Evolutionary conservation across 2,888 invertebrate species (phyloP), one percentile per base, ranked within the genome.

Genomic region (Hedya salicella): DNA sequence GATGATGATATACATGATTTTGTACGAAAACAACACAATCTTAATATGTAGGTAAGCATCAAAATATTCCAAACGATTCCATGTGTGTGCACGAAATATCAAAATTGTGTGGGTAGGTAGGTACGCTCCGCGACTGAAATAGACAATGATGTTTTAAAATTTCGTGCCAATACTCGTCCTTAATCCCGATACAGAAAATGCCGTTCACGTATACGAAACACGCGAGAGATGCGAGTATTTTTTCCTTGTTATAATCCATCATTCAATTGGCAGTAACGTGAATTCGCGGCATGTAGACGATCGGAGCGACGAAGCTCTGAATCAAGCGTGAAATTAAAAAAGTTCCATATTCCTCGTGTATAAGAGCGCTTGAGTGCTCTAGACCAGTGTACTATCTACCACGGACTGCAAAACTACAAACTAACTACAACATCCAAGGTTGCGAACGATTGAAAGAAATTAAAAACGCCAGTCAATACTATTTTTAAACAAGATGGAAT

Each of bases 271-370:
- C 72, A 75, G 71, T 48, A 46, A 53, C 66, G 61, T 46, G 67
- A 78, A 81, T 74, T 81, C 81, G 80, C 80, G 78, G 78, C 79
- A 81, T 77, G 71, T 78, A 71, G 67, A 73, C 72, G 70, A 74
- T 69, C 72, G 73, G 69, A 80, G 73, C 59, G 75, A 75, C 77
- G 78, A 82, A 86, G 82, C 83, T 86, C 81, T 80, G 84, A 85
- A 86, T 87, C 85, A 82, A 87, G 86, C 89, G 86, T 89, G 86
- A 90, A 88, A 91, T 91, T 89, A 91, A 89, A 91, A 90, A 89
- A 90, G 86, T 88, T 89, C 75, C 79, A 81, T 82, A 81, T 83
- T 79, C 79, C 53, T 17, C 72, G 70, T 77, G 72, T 76, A 59
- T 63, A 54, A 70, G 69, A 67, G 64, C 66, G 59, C 62, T 46